Percentiles rank a stretch among this genome's conserved stretches.
These are phyloP conservation scores for Drosophila mauritiana DNA, from an alignment of 1,140 invertebrate genomes.

Conservation along the genomic window DNA sequence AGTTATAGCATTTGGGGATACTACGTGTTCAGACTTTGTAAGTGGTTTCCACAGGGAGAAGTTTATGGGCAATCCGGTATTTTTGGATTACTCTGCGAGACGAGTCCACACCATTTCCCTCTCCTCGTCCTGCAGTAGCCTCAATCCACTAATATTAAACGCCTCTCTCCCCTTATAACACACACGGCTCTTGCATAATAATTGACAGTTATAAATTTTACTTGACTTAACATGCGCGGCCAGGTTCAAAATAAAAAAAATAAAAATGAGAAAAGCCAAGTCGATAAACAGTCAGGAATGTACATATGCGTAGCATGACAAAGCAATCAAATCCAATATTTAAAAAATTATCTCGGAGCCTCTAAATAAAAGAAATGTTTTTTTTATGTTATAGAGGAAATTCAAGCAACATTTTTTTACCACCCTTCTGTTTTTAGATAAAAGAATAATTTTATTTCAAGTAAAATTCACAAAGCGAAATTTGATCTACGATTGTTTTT, in stretches of 20 bases:
- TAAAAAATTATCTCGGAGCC: too few relatives aligned
- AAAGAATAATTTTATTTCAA: too few relatives aligned
- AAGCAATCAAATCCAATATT: background rate
- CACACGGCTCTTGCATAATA: slow-evolving; percentile 84
- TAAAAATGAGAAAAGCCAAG: slow-evolving; percentile 14
- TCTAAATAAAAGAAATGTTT: too few relatives aligned
- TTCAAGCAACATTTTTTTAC: too few relatives aligned
- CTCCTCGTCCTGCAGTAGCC: background rate
- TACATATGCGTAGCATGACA: background rate
- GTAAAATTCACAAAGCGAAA: background rate
- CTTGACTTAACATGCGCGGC: slow-evolving; percentile 52
- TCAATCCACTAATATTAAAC: background rate
- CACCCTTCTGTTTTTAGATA: too few relatives aligned
- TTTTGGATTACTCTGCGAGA: slow-evolving; percentile 67
- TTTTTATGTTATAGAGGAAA: too few relatives aligned
- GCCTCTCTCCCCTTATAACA: background rate
- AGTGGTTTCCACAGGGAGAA: slow-evolving; percentile 43
- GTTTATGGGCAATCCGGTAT: slow-evolving; percentile 58
- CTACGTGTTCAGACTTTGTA: slow-evolving; percentile 68
- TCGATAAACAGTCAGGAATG: background rate
- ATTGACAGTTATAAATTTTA: slow-evolving; percentile 84
- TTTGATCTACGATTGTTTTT: background rate
- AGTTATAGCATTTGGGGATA: background rate
- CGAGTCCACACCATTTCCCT: slow-evolving; percentile 12
- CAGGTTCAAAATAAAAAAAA: slow-evolving; percentile 18